Conservation (phyloP, 2,797 vertebrate species). For the Knipowitschia caucasica region DNA sequence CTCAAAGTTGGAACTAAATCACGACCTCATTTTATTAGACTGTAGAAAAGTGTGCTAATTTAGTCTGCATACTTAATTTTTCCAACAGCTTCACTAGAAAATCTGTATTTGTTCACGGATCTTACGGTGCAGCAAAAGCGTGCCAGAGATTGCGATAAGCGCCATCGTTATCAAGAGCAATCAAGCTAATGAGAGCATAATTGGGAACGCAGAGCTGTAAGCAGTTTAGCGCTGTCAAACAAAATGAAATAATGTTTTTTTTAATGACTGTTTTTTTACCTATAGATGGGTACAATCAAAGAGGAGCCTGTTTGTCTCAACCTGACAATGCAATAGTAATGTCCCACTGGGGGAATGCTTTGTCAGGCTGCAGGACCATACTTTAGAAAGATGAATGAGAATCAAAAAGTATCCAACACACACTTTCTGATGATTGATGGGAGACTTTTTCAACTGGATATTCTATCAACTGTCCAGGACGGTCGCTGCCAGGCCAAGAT, state of each 20-base stretch:
- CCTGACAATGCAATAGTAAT: not conserved
- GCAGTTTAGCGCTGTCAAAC: slow-evolving; percentile 34
- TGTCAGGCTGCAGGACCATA: not conserved
- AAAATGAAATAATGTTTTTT: not conserved
- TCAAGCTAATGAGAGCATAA: slow-evolving; percentile 61
- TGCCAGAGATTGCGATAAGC: slow-evolving; percentile 42
- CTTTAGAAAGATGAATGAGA: not conserved
- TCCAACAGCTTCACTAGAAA: slow-evolving; percentile 22
- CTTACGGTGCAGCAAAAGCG: slow-evolving; percentile 28
- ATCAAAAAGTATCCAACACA: slow-evolving; percentile 1
- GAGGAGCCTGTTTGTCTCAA: not conserved
- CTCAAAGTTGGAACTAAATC: not conserved
- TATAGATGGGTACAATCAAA: not conserved
- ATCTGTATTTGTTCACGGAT: slow-evolving; percentile 30
- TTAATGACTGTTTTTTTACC: too few relatives aligned
- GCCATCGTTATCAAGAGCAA: slow-evolving; percentile 44
- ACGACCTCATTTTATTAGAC: not conserved
- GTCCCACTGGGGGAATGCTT: not conserved
- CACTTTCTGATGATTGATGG: not conserved
- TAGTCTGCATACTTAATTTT: slow-evolving; percentile 7
- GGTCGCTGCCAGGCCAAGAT: not conserved
- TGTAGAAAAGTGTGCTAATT: slow-evolving; percentile 1
- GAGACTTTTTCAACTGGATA: not conserved
- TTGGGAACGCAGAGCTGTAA: slow-evolving; percentile 41
- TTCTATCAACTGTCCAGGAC: not conserved